Conservation (phyloP, 1,140 invertebrate genomes). For the Polyergus mexicanus region DNA sequence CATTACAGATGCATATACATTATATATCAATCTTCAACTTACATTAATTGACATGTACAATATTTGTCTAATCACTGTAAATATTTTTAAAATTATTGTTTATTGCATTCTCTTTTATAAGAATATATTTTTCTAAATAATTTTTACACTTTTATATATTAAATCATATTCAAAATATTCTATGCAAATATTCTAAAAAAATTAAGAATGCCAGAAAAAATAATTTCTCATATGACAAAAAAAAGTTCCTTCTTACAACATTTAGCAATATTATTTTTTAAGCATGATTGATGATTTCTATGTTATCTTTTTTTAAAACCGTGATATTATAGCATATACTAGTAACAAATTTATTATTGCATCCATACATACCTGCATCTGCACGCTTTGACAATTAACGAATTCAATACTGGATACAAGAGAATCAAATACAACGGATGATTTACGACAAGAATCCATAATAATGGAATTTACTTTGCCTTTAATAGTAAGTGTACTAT, state of each 20-base stretch:
- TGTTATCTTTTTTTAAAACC: neutral
- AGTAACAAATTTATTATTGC: slow-evolving; percentile 19
- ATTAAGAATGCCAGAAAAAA: neutral
- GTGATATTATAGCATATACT: neutral
- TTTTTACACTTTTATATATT: slow-evolving; percentile 22
- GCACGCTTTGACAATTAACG: slow-evolving; percentile 99
- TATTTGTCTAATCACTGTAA: neutral
- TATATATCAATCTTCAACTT: slow-evolving; percentile 78
- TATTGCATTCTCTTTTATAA: slow-evolving; percentile 37
- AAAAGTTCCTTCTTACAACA: neutral
- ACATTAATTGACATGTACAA: slow-evolving; percentile 1
- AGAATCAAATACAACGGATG: slow-evolving; percentile 97
- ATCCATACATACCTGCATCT: slow-evolving; percentile 94
- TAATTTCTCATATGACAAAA: neutral
- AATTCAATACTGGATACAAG: slow-evolving; percentile 98
- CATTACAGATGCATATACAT: slow-evolving; percentile 76
- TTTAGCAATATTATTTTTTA: slow-evolving; percentile 2
- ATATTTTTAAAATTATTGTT: slow-evolving; percentile 41
- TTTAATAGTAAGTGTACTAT: slow-evolving; percentile 95
- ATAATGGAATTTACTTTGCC: slow-evolving; percentile 99
- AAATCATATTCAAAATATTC: neutral
- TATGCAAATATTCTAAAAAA: neutral
- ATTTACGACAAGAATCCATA: slow-evolving; percentile 98
- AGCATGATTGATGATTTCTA: neutral
- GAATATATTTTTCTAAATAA: slow-evolving; percentile 47